Evolutionary conservation across 1,140 invertebrate species (phyloP).

Genomic region (Bombus polaris): DNA sequence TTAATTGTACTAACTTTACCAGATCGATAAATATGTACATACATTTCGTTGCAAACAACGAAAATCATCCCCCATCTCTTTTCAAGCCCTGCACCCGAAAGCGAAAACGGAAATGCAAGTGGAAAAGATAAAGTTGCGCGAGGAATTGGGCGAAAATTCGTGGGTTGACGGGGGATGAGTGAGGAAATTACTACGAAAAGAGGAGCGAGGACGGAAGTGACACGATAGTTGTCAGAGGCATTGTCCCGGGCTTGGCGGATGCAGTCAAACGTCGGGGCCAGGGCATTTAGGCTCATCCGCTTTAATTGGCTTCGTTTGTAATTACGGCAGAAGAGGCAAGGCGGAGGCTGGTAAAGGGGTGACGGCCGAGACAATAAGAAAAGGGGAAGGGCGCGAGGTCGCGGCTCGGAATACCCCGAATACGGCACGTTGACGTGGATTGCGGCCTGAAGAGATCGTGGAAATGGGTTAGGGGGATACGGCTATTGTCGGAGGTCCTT

Average conservation of each 20-base stretch:
- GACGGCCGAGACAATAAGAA: conserved; percentile 55
- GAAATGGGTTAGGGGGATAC: conserved; percentile 47
- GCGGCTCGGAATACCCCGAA: conserved; percentile 37
- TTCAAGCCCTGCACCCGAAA: rapidly evolving
- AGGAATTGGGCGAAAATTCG: neutral
- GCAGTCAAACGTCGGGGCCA: conserved; percentile 53
- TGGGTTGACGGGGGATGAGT: neutral
- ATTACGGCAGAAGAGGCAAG: conserved; percentile 48
- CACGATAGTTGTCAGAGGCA: conserved; percentile 41
- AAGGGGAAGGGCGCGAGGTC: neutral
- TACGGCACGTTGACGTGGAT: conserved; percentile 40
- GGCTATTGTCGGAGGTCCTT: conserved; percentile 50
- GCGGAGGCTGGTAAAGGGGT: conserved; percentile 1
- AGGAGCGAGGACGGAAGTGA: conserved; percentile 45
- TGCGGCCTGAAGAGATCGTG: conserved; percentile 47
- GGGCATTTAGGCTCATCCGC: conserved; percentile 65
- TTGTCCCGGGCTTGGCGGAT: conserved; percentile 45
- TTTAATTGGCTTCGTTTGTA: conserved; percentile 68
- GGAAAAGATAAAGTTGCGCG: neutral
- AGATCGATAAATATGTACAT: too few relatives aligned
- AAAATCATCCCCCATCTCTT: too few relatives aligned
- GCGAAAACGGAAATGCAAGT: neutral
- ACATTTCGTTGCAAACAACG: too few relatives aligned
- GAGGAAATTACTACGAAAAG: conserved; percentile 23
- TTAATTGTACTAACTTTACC: too few relatives aligned